phyloP scores from a whole-genome alignment of 2,113 vertebrate species.

The Lonchura striata region DNA sequence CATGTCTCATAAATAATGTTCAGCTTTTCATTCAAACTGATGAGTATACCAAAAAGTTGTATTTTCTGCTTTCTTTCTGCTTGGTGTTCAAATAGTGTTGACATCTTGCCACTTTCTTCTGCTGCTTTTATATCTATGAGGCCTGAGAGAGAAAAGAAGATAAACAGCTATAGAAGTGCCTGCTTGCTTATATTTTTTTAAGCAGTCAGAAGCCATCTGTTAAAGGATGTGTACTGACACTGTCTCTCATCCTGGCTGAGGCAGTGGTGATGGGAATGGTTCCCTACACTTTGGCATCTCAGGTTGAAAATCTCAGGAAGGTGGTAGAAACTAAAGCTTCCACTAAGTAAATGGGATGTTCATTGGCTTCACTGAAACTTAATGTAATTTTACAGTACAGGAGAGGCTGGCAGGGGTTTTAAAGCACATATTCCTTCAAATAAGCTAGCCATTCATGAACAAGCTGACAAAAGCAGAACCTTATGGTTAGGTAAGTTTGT shows the following conservation, averaged over 20 bases:
- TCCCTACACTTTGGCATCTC: not conserved
- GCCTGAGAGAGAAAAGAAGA: not conserved
- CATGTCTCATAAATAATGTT: slow-evolving; percentile 15
- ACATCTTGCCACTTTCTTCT: slow-evolving; percentile 3
- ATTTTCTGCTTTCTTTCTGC: slow-evolving; percentile 23
- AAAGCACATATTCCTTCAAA: not conserved
- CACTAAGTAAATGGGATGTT: not conserved
- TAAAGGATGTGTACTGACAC: not conserved
- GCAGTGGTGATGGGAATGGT: not conserved
- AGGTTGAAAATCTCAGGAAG: not conserved
- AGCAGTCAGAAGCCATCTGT: slow-evolving; percentile 14
- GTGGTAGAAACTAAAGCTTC: not conserved
- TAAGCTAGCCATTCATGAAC: not conserved
- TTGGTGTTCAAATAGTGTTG: slow-evolving; percentile 19
- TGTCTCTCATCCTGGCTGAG: not conserved
- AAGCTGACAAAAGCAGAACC: not conserved
- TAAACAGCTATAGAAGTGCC: not conserved
- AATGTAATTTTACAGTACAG: not conserved
- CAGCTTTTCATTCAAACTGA: slow-evolving; percentile 44
- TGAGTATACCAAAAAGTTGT: slow-evolving; percentile 24
- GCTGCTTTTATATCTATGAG: slow-evolving; percentile 3
- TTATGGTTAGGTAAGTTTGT: not conserved
- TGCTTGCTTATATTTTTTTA: not conserved
- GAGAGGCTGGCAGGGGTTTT: not conserved
- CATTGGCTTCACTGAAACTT: not conserved